These are phyloP conservation scores for Scaptomyza hsui DNA, from an alignment of 1,140 invertebrate species.

Conservation along the genomic window DNA sequence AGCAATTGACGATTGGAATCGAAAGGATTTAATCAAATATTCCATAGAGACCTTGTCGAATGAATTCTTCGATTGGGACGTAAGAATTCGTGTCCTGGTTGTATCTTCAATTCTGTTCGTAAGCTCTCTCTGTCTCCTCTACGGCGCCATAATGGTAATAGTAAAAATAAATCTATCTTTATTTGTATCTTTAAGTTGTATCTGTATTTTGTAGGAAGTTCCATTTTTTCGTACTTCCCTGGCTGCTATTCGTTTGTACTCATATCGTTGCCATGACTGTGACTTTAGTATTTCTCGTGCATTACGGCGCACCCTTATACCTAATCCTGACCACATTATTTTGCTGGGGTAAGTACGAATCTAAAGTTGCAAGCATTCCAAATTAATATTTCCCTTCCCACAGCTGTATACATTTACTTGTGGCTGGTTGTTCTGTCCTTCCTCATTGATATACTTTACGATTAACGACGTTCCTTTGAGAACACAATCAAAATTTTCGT, in stretches of 20 bases:
- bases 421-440: constrained; percentile 22
- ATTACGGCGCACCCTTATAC: neutral
- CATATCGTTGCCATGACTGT: constrained; percentile 2
- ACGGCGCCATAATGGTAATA: neutral
- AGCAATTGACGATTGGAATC: constrained; percentile 1
- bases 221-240: constrained; percentile 26
- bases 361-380: too few relatives aligned
- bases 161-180: neutral
- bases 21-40: too few relatives aligned
- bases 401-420: constrained; percentile 17
- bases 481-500: constrained; percentile 32
- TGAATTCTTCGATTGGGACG: neutral
- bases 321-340: neutral
- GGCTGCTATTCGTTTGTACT: constrained; percentile 1
- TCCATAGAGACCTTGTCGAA: constrained; percentile 1
- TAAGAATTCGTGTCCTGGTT: neutral
- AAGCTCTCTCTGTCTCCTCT: neutral
- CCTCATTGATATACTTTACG: neutral
- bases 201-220: constrained; percentile 1
- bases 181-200: neutral
- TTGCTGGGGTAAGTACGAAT: constrained; percentile 9
- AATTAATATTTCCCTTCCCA: neutral
- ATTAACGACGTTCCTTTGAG: neutral
- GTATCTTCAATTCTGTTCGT: neutral
- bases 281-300: neutral